Base-by-base conservation (phyloP, 2,113 vertebrate species). In the Sylvilagus bachmani region DNA sequence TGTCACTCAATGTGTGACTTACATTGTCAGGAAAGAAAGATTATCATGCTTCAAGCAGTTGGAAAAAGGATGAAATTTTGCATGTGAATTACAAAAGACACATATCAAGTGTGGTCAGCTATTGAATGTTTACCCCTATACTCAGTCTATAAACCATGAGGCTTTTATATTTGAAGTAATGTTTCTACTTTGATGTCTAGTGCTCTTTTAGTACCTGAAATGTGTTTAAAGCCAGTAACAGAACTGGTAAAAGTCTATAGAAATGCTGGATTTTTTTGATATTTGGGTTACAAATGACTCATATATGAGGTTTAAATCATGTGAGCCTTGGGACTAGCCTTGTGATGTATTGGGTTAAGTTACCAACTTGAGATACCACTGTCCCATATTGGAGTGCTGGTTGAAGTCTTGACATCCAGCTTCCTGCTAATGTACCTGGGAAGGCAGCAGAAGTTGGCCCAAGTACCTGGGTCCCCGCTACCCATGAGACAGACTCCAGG, bases 151-250 rank as follows among this genome's bases (percentile, higher is more conserved):
- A 97, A 92, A 95, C 98, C 98, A 80, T 95, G 96, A 87, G 98
- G 98, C 98, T 99, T 94, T 98, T 90, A 97, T 99, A 99, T 97
- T 99, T 99, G 97, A 99, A 99, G 98, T 98, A 99, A 98, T 99
- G 99, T 97, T 99, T 99, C 99, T 99, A 99, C 98, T 98, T 97
- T 90, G 97, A 93, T 96, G 99, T 98, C 98, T 98, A 78, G 98
- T 97, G 91, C 99, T 94, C 91, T 99, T 99, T 98, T 97, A 98
- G 96, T 98, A 98, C 98, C 99, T 99, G 97, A 99, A 99, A 94
- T 99, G 6, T 22, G 44, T 98, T 99, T 99, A 61, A 99, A 99
- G 97, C 99, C 61, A 99, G 97, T 94, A 99, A 97, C 29, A 98
- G 98, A 94, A 92, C 97, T 98, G 69, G 99, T 99, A 25, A 99